Conservation (phyloP, 2,797 vertebrate genomes). For the Chelon labrosus region DNA sequence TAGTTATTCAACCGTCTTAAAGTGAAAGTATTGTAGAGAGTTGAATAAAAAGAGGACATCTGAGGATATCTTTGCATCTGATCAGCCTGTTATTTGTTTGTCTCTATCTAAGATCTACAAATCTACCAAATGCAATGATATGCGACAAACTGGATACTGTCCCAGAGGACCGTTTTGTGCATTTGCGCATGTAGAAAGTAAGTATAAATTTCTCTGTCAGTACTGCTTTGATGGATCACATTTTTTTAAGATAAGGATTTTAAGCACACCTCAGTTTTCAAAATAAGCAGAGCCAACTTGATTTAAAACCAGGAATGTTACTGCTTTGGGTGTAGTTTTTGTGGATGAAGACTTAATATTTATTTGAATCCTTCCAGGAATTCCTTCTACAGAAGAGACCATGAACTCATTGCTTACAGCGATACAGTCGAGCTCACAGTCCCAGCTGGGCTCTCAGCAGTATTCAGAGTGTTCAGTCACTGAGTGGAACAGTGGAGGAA, state of each 20-base stretch:
- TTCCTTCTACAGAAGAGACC: slow-evolving; percentile 87
- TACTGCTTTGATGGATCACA: background rate
- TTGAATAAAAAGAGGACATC: background rate
- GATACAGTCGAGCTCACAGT: slow-evolving; percentile 86
- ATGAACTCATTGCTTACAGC: slow-evolving; percentile 87
- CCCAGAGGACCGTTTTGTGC: slow-evolving; percentile 95
- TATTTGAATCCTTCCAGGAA: slow-evolving; percentile 75
- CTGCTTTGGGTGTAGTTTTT: background rate
- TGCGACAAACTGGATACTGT: slow-evolving; percentile 94
- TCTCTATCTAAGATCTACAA: slow-evolving; percentile 90
- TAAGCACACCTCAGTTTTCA: background rate
- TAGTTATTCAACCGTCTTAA: background rate
- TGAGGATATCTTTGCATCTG: background rate
- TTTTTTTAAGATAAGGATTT: too few relatives aligned
- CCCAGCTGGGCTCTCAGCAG: slow-evolving; percentile 84
- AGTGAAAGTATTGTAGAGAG: background rate
- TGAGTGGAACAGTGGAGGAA: slow-evolving; percentile 89
- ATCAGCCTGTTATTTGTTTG: slow-evolving; percentile 3
- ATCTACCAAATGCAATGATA: slow-evolving; percentile 96
- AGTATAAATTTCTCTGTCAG: slow-evolving; percentile 60
- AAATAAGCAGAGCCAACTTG: background rate
- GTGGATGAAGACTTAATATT: background rate
- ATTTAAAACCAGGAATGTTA: background rate
- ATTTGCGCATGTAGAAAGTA: slow-evolving; percentile 94
- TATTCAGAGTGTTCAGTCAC: slow-evolving; percentile 88